A percentile compares a stretch with the other conserved stretches of the same genome.
These are phyloP conservation scores for Babyrousa celebensis DNA, from an alignment of 2,797 vertebrate genomes.

Conservation along the genomic window DNA sequence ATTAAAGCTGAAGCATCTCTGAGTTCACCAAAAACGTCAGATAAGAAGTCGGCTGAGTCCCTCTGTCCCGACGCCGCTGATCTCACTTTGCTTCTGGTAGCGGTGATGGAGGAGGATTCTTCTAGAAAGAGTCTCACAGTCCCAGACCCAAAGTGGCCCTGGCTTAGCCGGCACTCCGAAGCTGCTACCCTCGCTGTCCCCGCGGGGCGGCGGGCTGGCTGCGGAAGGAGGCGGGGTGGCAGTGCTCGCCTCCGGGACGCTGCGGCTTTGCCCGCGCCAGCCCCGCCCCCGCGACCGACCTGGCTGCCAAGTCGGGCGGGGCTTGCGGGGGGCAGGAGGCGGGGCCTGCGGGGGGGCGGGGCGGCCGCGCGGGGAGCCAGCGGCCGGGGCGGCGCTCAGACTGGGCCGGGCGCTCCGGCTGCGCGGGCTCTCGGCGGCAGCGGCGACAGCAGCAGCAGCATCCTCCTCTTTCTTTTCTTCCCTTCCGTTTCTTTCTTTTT, in stretches of 20 bases:
- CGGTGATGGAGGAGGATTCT: background rate
- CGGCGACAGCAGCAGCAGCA: background rate
- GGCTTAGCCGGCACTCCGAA: background rate
- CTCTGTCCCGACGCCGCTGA: background rate
- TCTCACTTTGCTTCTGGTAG: background rate
- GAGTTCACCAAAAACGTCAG: background rate
- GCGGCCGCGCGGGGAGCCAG: background rate
- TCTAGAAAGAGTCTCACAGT: accelerated
- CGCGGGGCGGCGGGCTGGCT: background rate
- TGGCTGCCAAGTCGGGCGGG: background rate
- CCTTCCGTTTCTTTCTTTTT: background rate
- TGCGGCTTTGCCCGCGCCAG: background rate
- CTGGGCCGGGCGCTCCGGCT: constrained; percentile 71
- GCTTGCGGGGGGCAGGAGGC: background rate
- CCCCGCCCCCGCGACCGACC: background rate
- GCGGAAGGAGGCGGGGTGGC: constrained; percentile 41
- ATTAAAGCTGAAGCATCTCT: background rate
- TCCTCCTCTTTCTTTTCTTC: constrained; percentile 11
- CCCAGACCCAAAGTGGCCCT: background rate
- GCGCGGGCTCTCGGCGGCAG: constrained; percentile 80
- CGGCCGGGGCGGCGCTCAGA: constrained; percentile 67
- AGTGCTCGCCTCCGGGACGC: background rate
- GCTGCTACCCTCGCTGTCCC: background rate
- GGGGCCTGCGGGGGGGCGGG: constrained; percentile 21
- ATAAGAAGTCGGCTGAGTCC: background rate